Evolutionary conservation across 2,888 invertebrate species (phyloP), one percentile per base, ranked within the genome.

Genomic region (Cataglyphis livida): DNA sequence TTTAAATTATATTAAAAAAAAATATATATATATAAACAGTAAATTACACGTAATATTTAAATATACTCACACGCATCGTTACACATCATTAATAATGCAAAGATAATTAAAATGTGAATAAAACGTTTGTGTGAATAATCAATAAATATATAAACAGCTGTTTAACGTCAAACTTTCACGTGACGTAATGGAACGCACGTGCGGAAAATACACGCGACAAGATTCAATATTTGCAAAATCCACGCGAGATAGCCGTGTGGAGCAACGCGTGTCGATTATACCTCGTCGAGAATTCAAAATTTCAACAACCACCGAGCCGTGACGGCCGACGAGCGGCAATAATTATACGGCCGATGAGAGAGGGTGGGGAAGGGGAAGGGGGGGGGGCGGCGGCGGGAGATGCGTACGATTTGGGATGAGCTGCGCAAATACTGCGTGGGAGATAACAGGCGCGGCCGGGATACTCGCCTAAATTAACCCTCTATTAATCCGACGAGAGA

Each of bases 351-450:
- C 87, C 90, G 90, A 92, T 90, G 90, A 25, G 25, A 25, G 25
- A 25, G 25, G 1, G 25, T 1, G 25, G 1, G 25, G 25, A 1
- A 1, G 1, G 1, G 25, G 25, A 1, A 1, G 25, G 90, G 86
- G 48, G 88, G 89, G n/a, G n/a, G n/a, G n/a, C n/a, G n/a, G n/a
- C n/a, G n/a, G n/a, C n/a, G 48, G 88, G 89, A 88, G 89, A 91
- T 91, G 89, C 88, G 90, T 88, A 90, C 88, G 86, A 91, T 91
- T 89, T 84, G 85, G 90, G 91, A 93, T 91, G 92, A 92, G 93
- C 93, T 93, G 92, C 85, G 90, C 92, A 94, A 94, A 94, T 93
- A 94, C 92, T 90, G 92, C 92, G 93, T 93, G 92, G 92, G 92
- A 93, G 94, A 94, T 94, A 94, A 93, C 93, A 89, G 90, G 90